Percentiles rank a stretch among this genome's conserved stretches.
Evolutionary conservation across 2,113 vertebrate species (phyloP).

Genomic region (Cygnus atratus): DNA sequence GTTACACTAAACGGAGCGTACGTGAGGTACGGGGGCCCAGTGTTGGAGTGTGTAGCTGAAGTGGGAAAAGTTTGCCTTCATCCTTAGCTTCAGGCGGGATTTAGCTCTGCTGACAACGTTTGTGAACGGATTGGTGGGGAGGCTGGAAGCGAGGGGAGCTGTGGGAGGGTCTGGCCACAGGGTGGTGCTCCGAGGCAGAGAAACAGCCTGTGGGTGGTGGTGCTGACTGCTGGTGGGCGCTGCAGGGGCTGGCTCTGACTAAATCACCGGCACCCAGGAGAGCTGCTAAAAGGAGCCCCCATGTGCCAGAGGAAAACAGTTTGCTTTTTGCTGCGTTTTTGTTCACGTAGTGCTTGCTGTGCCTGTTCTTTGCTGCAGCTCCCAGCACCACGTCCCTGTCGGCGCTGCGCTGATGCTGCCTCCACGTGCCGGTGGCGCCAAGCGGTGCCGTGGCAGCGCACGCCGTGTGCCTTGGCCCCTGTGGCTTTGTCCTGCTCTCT

Average conservation of each 20-base stretch:
- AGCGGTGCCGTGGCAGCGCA: too few species aligned
- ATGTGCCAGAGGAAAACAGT: too few species aligned
- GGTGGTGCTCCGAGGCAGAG: not conserved
- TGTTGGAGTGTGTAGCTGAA: not conserved
- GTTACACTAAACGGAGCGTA: not conserved
- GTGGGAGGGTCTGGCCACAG: not conserved
- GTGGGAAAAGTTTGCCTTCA: not conserved
- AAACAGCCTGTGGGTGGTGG: accelerated
- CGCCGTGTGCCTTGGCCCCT: accelerated
- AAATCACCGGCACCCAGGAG: too few species aligned
- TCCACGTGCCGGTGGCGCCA: accelerated
- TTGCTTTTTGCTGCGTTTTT: too few species aligned
- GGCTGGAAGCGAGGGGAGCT: accelerated
- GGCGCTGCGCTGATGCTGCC: accelerated
- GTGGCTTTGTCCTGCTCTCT: not conserved
- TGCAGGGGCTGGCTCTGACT: not conserved
- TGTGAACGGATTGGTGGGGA: accelerated
- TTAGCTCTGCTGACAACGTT: not conserved
- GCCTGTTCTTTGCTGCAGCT: too few species aligned
- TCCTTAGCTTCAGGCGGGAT: not conserved
- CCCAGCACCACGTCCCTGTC: not conserved
- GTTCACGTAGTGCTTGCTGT: too few species aligned
- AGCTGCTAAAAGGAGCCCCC: too few species aligned
- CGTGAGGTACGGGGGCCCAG: not conserved
- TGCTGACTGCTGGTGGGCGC: accelerated